Evolutionary conservation across 1,140 invertebrate genomes (phyloP).

Genomic region (Cherax destructor): DNA sequence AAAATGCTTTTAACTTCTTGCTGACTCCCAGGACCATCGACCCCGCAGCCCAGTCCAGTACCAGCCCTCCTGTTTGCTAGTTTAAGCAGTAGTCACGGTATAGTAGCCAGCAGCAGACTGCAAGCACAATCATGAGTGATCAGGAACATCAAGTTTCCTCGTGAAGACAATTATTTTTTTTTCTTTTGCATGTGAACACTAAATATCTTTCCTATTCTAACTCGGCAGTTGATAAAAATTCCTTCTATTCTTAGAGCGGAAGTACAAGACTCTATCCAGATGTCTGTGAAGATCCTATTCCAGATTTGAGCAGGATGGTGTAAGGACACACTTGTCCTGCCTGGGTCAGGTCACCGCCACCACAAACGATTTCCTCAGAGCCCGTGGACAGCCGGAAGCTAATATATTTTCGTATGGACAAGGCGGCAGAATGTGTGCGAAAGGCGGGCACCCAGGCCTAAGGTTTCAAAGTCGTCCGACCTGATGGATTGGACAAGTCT

Average conservation of each 20-base stretch:
- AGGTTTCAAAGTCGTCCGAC: conserved; percentile 28
- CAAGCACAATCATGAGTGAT: no score
- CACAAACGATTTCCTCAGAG: background rate
- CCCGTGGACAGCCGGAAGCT: background rate
- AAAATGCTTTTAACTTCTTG: no score
- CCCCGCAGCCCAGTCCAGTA: no score
- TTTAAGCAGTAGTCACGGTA: no score
- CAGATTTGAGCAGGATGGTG: background rate
- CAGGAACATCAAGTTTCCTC: no score
- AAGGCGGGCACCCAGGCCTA: background rate
- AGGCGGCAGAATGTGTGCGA: background rate
- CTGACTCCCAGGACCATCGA: no score
- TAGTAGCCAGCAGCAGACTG: no score
- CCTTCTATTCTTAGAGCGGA: background rate
- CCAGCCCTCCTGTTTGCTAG: no score
- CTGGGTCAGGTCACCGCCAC: background rate
- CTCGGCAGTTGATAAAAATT: background rate
- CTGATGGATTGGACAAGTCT: conserved; percentile 24
- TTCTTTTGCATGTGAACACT: no score
- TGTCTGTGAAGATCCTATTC: background rate
- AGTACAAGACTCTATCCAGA: background rate
- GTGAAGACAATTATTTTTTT: no score
- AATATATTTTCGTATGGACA: background rate
- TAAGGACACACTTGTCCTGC: no score
- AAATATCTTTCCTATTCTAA: background rate